Base-by-base conservation (phyloP, 2,797 vertebrate species). In the Molossus molossus region DNA sequence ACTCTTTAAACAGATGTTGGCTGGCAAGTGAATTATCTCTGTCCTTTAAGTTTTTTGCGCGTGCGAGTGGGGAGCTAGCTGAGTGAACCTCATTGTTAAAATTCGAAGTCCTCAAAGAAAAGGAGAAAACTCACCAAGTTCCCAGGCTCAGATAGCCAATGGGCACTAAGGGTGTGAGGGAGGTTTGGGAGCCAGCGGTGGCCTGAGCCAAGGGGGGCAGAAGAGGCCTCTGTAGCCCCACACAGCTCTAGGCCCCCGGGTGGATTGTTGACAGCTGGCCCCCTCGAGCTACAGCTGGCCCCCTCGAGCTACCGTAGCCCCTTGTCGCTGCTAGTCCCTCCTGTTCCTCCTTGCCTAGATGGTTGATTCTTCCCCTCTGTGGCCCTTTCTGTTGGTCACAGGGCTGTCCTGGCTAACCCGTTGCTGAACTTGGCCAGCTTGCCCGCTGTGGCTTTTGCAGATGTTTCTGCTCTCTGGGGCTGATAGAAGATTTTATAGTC, bases 391-490 rank as follows among this genome's bases (percentile, higher is more conserved):
- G 7, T 40, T 96, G 96, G 93, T 88, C 95, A 77, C 73, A 95
- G 96, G 97, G 84, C 93, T 67, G 4, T 76, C 93, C 96, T 97
- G 98, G 97, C 97, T 98, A 97, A 96, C 95, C 96, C 0, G 0
- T 83, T 93, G 92, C 95, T 97, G 98, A 98, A 93, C 97, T 95
- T 96, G 95, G 95, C 90, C 18, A 2, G 84, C 87, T 85, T 55
- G 77, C 92, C 93, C 0, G 10, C 93, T 97, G 90, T 94, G 94
- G 88, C 97, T 98, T 94, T 80, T 70, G 73, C 96, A 97, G 91
- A 88, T 97, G 95, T 97, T 98, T 97, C 97, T 98, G 84, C 80
- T 92, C 97, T 98, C 96, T 91, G 96, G 95, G 89, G 90, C 90
- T 91, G 97, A 72, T 0, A 27, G 55, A 82, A 95, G 97, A 5